A percentile compares a stretch with the other conserved stretches of the same genome.
phyloP scores from a whole-genome alignment of 1,140 invertebrate genomes.

The Monomorium pharaonis region DNA sequence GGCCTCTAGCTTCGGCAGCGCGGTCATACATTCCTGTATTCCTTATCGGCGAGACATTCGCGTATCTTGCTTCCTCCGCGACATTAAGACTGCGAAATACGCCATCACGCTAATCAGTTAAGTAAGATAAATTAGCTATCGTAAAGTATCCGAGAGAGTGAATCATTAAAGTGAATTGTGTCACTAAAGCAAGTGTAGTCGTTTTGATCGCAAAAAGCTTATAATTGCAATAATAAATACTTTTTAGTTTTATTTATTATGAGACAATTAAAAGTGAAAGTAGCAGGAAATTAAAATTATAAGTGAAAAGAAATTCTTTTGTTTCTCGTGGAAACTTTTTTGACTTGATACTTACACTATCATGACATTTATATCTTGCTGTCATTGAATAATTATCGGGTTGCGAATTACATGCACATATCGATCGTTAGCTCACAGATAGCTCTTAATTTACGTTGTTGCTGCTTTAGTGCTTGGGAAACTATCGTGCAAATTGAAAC shows the following conservation, averaged over 20 bases:
- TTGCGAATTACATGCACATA: background rate
- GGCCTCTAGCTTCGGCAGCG: slow-evolving; percentile 34
- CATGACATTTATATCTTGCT: background rate
- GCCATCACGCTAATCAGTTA: slow-evolving; percentile 15
- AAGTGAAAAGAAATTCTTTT: background rate
- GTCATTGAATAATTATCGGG: background rate
- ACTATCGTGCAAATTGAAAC: slow-evolving; percentile 36
- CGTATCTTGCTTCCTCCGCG: background rate
- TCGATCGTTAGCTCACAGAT: slow-evolving; percentile 5
- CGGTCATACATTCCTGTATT: slow-evolving; percentile 22
- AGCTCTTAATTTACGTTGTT: slow-evolving; percentile 38
- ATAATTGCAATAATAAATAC: background rate
- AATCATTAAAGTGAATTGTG: background rate
- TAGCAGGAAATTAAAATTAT: background rate
- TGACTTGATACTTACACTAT: background rate
- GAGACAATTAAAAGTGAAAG: background rate
- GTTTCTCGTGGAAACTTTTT: background rate
- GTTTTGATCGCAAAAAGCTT: background rate
- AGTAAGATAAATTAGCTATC: background rate
- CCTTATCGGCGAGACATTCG: slow-evolving; percentile 12
- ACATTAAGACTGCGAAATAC: slow-evolving; percentile 1
- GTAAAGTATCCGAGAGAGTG: background rate
- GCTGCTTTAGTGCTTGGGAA: slow-evolving; percentile 29
- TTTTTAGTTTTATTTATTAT: background rate
- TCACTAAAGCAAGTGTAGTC: background rate